Evolutionary conservation across 2,888 invertebrate genomes (phyloP).

Genomic region (Watsonalla cultraria): DNA sequence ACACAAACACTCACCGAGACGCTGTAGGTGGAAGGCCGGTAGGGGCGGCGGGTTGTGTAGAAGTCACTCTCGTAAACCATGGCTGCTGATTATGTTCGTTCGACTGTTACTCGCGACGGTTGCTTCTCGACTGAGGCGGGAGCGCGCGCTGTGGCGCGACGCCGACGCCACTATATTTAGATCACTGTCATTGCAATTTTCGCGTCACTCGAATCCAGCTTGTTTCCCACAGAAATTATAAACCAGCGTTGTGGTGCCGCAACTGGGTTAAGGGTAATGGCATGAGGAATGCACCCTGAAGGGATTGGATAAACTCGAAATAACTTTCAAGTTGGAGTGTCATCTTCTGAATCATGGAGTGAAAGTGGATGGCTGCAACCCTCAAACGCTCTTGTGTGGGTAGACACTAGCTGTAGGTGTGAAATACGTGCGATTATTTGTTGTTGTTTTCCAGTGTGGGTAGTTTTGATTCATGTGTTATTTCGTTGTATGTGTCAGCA

Average conservation of each 20-base stretch:
- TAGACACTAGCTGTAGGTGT: constrained; percentile 6
- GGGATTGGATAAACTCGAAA: constrained; percentile 32
- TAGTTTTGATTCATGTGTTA: constrained; percentile 21
- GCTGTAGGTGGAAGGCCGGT: constrained; percentile 88
- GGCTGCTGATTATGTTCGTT: constrained; percentile 64
- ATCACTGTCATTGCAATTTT: constrained; percentile 77
- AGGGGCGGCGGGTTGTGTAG: constrained; percentile 92
- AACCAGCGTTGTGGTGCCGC: constrained; percentile 47
- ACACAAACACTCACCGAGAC: constrained; percentile 80
- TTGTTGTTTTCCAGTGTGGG: constrained; percentile 14
- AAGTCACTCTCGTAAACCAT: constrained; percentile 97
- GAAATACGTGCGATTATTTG: constrained; percentile 20
- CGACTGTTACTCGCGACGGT: constrained; percentile 73
- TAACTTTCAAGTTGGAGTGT: constrained; percentile 1
- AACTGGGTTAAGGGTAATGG: constrained; percentile 69
- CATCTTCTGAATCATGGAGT: constrained; percentile 23
- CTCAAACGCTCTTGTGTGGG: constrained; percentile 25
- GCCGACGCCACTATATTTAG: constrained; percentile 68
- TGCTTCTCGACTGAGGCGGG: constrained; percentile 66
- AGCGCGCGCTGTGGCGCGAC: constrained; percentile 42
- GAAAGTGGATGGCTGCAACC: constrained; percentile 16
- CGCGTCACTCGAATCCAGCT: constrained; percentile 58
- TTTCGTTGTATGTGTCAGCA: background rate
- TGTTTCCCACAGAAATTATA: constrained; percentile 51
- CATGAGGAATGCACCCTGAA: constrained; percentile 35